phyloP scores from a whole-genome alignment of 1,140 invertebrate genomes.

The Grapholita molesta region DNA sequence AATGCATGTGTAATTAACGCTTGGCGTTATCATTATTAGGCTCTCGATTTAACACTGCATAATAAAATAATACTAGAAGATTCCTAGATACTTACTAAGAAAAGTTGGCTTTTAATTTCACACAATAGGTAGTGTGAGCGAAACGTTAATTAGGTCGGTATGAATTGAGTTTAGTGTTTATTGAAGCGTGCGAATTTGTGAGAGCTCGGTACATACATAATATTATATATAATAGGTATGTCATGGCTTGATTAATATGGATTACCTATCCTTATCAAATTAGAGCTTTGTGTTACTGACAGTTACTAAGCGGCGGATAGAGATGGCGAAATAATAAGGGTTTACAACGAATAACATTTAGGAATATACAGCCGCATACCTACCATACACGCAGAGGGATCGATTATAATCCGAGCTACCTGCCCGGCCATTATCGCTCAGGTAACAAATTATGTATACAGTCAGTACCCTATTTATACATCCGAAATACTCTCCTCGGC shows the following conservation, averaged over 20 bases:
- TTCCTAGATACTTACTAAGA: too few relatives aligned
- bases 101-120: too few relatives aligned
- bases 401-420: constrained; percentile 57
- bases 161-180: too few relatives aligned
- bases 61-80: neutral
- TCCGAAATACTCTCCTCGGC: constrained; percentile 32
- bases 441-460: constrained; percentile 57
- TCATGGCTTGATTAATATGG: too few relatives aligned
- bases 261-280: neutral
- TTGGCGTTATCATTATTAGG: neutral
- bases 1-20: neutral
- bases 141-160: too few relatives aligned
- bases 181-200: too few relatives aligned
- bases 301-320: neutral
- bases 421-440: constrained; percentile 48
- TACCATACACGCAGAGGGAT: constrained; percentile 29
- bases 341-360: neutral
- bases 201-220: too few relatives aligned
- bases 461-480: constrained; percentile 36
- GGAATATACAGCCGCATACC: constrained; percentile 24
- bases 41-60: neutral
- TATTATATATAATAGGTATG: too few relatives aligned
- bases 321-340: neutral
- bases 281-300: neutral
- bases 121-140: too few relatives aligned